Conservation (phyloP, 2,797 vertebrate species). For the Merluccius polli region DNA sequence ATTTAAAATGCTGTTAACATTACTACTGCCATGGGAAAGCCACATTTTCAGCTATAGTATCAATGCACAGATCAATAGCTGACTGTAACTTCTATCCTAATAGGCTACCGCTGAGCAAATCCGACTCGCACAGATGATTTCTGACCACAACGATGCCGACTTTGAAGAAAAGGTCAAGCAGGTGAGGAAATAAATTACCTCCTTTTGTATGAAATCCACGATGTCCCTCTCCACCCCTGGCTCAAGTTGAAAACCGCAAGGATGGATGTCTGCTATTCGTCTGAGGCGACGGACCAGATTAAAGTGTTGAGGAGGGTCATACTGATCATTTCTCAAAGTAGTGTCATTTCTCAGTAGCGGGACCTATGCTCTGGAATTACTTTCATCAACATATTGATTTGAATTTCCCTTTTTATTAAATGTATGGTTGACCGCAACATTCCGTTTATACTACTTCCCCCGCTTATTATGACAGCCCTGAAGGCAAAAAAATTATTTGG, state of each 20-base stretch:
- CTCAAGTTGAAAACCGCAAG: neutral
- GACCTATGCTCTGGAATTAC: neutral
- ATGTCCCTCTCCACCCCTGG: slow-evolving; percentile 17
- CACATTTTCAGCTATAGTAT: neutral
- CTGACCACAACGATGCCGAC: slow-evolving; percentile 98
- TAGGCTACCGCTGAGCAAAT: slow-evolving; percentile 99
- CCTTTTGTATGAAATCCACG: neutral
- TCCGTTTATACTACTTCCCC: neutral
- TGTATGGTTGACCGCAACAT: neutral
- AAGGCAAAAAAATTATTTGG: neutral
- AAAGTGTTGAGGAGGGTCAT: neutral
- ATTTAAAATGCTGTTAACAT: neutral
- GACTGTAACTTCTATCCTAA: neutral
- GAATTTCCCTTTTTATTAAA: too few species aligned
- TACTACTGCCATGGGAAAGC: neutral
- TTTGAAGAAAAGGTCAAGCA: slow-evolving; percentile 99
- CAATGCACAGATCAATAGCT: slow-evolving; percentile 11
- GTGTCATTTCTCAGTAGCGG: neutral
- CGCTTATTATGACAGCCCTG: neutral
- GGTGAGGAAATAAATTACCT: slow-evolving; percentile 60
- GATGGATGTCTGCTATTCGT: neutral
- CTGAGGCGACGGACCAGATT: neutral
- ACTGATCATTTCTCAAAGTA: neutral
- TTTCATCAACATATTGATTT: slow-evolving; percentile 1
- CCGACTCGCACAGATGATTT: slow-evolving; percentile 99